These are phyloP conservation scores for Margarornis squamiger DNA, from an alignment of 2,797 vertebrate genomes.

Conservation along the genomic window DNA sequence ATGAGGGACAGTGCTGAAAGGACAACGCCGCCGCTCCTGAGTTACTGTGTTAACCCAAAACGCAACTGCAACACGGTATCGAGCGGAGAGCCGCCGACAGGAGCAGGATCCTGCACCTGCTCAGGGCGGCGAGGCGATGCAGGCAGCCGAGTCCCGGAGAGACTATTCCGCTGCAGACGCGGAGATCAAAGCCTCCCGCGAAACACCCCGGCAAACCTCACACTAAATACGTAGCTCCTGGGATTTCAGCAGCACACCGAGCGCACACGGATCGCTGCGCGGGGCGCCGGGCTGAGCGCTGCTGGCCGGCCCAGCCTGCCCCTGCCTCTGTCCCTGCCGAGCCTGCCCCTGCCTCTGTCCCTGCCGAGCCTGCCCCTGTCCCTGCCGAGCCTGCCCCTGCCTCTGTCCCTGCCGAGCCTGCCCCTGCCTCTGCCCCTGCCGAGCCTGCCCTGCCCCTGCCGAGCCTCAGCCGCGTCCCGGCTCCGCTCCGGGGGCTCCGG, in stretches of 20 bases:
- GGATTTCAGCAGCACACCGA: not conserved
- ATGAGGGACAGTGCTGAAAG: not conserved
- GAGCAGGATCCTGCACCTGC: slow-evolving; percentile 2
- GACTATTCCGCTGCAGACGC: not conserved
- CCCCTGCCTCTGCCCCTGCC: too few species aligned
- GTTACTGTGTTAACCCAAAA: not conserved
- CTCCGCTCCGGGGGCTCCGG: not conserved
- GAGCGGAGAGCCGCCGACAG: not conserved
- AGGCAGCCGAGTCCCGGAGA: not conserved
- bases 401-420: not conserved
- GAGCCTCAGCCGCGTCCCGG: not conserved
- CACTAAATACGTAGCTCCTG: slow-evolving; percentile 29
- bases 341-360: too few species aligned
- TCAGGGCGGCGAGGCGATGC: not conserved
- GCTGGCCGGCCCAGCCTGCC: not conserved
- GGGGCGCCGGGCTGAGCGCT: not conserved
- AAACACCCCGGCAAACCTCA: slow-evolving; percentile 20
- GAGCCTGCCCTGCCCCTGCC: too few species aligned
- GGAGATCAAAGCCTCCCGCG: not conserved
- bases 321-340: too few species aligned
- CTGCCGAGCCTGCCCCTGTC: too few species aligned
- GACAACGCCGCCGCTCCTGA: not conserved
- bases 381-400: too few species aligned
- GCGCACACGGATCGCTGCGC: not conserved
- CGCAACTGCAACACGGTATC: not conserved